These are phyloP conservation scores for Andrena dorsata DNA, from an alignment of 2,888 invertebrate species.

Conservation along the genomic window DNA sequence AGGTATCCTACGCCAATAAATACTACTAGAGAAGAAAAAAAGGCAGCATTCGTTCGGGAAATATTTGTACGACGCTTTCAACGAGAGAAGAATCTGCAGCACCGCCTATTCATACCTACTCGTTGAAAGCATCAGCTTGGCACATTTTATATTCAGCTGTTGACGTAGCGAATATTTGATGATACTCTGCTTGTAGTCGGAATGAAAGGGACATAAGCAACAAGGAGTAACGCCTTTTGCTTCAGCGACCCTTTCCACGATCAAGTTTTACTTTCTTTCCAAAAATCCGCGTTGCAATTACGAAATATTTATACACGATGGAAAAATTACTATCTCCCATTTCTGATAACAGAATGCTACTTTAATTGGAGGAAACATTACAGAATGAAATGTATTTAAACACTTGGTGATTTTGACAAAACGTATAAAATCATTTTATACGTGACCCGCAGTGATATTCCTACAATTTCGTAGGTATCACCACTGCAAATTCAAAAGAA, in stretches of 20 bases:
- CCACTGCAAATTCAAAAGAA: neutral
- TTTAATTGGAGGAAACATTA: neutral
- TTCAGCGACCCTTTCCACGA: slow-evolving; percentile 15
- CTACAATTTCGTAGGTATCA: neutral
- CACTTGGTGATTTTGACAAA: neutral
- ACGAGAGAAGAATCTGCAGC: slow-evolving; percentile 25
- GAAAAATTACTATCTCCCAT: neutral
- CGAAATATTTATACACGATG: neutral
- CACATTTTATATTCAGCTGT: slow-evolving; percentile 44
- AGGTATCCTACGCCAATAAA: slow-evolving; percentile 4
- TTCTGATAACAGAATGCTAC: neutral
- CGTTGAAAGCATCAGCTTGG: slow-evolving; percentile 38
- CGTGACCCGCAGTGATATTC: neutral
- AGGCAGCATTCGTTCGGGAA: slow-evolving; percentile 9
- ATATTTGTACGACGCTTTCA: slow-evolving; percentile 29
- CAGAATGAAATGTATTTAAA: neutral
- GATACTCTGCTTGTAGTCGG: slow-evolving; percentile 29
- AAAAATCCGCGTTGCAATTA: neutral
- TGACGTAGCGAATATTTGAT: slow-evolving; percentile 58
- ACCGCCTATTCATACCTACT: slow-evolving; percentile 15
- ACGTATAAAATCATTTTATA: neutral
- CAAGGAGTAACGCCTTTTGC: slow-evolving; percentile 4
- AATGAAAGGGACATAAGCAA: slow-evolving; percentile 37
- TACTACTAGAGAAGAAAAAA: neutral
- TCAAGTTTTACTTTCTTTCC: neutral